A percentile compares a stretch with the other conserved stretches of the same genome.
Conservation (phyloP, 2,113 vertebrate genomes). For the Pseudopipra pipra region DNA sequence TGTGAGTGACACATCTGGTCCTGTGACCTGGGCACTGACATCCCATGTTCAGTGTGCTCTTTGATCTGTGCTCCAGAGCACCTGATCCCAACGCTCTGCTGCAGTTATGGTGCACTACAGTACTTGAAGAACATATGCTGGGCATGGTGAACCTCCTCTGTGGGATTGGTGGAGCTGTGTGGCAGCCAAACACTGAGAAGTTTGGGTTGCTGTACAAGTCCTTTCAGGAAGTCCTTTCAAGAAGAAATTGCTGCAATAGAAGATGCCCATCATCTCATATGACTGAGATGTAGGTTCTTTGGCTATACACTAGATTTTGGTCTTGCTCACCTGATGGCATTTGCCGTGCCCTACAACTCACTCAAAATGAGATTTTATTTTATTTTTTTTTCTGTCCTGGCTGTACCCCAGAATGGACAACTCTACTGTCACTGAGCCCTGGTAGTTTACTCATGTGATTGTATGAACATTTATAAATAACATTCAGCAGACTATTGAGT, state of each 20-base stretch:
- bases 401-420: not conserved
- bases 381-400: not conserved
- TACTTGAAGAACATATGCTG: not conserved
- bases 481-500: not conserved
- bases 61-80: not conserved
- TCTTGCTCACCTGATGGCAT: not conserved
- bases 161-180: not conserved
- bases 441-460: not conserved
- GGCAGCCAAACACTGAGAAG: not conserved
- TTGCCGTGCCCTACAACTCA: not conserved
- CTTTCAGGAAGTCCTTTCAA: not conserved
- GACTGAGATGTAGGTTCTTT: not conserved
- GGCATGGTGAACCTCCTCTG: not conserved
- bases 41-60: not conserved
- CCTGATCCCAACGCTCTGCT: not conserved
- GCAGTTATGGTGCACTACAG: not conserved
- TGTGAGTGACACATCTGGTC: not conserved
- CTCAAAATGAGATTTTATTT: not conserved
- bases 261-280: not conserved
- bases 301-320: not conserved
- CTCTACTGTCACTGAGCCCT: not conserved
- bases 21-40: no score
- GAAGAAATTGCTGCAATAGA: not conserved
- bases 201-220: not conserved
- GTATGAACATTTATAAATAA: not conserved